Conservation (phyloP, 2,113 vertebrate genomes). For the Theristicus caerulescens region DNA sequence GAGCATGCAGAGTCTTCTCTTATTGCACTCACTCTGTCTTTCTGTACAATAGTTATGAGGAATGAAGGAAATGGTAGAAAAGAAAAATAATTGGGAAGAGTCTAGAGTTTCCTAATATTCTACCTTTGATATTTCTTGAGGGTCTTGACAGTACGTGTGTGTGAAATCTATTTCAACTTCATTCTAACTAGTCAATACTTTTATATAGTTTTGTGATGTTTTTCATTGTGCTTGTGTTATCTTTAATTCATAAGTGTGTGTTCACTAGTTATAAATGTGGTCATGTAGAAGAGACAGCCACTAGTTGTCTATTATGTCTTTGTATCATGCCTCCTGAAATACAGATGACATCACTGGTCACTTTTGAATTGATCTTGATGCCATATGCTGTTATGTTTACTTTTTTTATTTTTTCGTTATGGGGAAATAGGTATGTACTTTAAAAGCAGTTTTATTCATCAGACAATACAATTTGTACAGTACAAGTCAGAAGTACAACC, state of each 20-base stretch:
- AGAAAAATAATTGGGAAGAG: not conserved
- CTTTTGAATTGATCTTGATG: not conserved
- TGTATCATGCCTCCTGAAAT: not conserved
- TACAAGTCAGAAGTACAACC: not conserved
- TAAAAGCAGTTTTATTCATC: not conserved
- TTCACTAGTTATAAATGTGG: not conserved
- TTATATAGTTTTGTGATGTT: not conserved
- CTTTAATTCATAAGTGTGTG: not conserved
- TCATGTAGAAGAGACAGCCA: not conserved
- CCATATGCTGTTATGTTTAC: not conserved
- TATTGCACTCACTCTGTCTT: accelerated
- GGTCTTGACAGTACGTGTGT: accelerated
- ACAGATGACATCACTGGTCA: not conserved
- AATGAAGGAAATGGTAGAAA: not conserved
- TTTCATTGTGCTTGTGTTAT: not conserved
- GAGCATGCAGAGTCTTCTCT: not conserved
- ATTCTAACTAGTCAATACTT: not conserved
- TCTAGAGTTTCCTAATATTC: not conserved
- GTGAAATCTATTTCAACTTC: not conserved
- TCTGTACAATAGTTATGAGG: not conserved
- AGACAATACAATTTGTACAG: not conserved
- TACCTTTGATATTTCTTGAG: not conserved
- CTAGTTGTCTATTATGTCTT: not conserved
- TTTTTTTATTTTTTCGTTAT: not conserved
- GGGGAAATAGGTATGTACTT: not conserved